Evolutionary conservation across 2,113 vertebrate genomes (phyloP), one percentile per base, ranked within the genome.

Genomic region (Galbula dea): DNA sequence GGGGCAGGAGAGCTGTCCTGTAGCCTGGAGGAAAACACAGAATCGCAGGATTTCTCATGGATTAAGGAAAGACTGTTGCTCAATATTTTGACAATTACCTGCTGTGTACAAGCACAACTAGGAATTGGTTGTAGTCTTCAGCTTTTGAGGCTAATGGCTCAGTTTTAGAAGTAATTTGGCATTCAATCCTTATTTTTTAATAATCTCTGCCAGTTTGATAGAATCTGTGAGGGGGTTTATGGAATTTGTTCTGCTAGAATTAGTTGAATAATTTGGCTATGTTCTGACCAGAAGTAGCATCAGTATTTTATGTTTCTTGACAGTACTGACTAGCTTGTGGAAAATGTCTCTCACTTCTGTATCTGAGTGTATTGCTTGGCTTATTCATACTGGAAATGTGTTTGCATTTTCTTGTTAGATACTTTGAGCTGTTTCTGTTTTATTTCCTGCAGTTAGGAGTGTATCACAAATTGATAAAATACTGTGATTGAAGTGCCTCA

Each of bases 1-100:
- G 95, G 94, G 91, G 91, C 94, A 95, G 89, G 93, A 91, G 75
- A 95, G 90, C 63, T 77, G 59, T 84, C 87, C 83, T 21, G 51
- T 90, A 89, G 87, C 88, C 93, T 94, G 94, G 41, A 95, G 95
- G 88, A 81, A 93, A 84, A 68, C 36, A 26, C 24, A 77, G 81
- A 83, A 81, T 72, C 26, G 37, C 52, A 95, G 29, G 3, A n/a
- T 90, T 95, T 96, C 86, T 93, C 88, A 86, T 86, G 88, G 88
- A 81, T 77, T 81, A 75, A 80, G 30, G 36, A 61, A 54, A 75
- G 57, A 79, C 6, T 41, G 2, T 77, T 83, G 34, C 34, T 68
- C 22, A 58, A 12, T 77, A 61, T 65, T 95, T 71, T 78, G 39
- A 36, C 5, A 6, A 11, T 75, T 72, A 43, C 67, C 24, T 74